Base-by-base conservation (phyloP, 2,888 invertebrate genomes). In the Chirona hameri region DNA sequence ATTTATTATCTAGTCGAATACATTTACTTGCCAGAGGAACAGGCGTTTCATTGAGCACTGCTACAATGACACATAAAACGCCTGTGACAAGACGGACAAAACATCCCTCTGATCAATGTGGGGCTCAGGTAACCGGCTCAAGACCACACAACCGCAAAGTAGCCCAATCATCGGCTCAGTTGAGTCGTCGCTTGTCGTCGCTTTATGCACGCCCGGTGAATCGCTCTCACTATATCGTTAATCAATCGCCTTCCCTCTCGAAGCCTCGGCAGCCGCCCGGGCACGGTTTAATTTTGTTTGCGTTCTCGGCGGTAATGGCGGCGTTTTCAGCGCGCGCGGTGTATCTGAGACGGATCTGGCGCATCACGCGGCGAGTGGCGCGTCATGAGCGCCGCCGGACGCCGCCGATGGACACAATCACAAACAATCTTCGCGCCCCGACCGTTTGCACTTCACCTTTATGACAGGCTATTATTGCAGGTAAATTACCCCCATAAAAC, bases 401-500 rank as follows among this genome's bases (percentile, higher is more conserved):
- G 27, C 65, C 27, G 27, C 27, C 65, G 31, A 72, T 31, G 72
- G 18, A 72, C 72, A 31, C 72, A 72, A 31, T 31, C 72, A 72
- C 72, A 72, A 31, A 72, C 72, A 72, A 21, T 72, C 31, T 72
- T n/a, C 31, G 18, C 72, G 72, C 31, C 31, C 12, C 72, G 72
- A 1, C 72, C 21, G 31, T 72, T 31, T 31, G 31, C 31, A 31
- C 72, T 15, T 72, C 72, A 31, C 72, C 2, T 72, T 72, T 72
- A 72, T 39, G 72, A 72, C 72, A 21, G 72, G 72, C 31, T 39
- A 72, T 72, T 31, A 72, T 72, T 72, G 72, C 72, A 72, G 72
- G 72, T 31, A 31, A 72, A 31, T 31, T 31, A 15, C 72, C 72
- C 72, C 31, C 72, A 18, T 31, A 72, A 72, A 72, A 18, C 31